Evolutionary conservation across 2,113 vertebrate genomes (phyloP), one percentile per base, ranked within the genome.

Genomic region (Trichechus manatus): DNA sequence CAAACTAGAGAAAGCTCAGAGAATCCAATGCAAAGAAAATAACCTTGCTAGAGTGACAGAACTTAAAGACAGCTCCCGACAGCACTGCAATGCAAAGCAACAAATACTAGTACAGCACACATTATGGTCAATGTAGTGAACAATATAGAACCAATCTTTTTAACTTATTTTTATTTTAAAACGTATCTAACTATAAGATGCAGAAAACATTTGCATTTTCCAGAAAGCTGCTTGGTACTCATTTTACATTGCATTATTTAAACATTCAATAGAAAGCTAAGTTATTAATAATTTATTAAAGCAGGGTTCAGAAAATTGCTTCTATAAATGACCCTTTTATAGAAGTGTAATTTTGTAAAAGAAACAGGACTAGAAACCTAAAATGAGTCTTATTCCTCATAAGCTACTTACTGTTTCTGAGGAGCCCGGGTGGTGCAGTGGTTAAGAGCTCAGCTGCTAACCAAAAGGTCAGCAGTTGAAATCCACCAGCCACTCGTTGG

Each of bases 191-290:
- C 63, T 92, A 39, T 80, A 94, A 94, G 89, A 95, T 84, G 85
- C 9, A 63, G 70, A 78, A 75, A 96, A 89, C 23, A 23, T 8
- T 53, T 95, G 33, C 9, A 56, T 6, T 59, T 82, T 75, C 61
- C 33, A 33, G 39, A 27, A 75, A 75, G 39, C 72, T 81, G 82
- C 78, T 47, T 61, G 61, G n/a, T 78, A 78, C 63, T 93, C 85
- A 77, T 83, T 97, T 95, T 93, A 86, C 10, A 74, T 86, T 74
- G 47, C 87, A 27, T 79, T 95, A 86, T 80, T 42, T 85, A 96
- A 97, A 78, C 31, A 27, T 75, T 92, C 39, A 89, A 56, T n/a
- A 89, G 70, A 89, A 88, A 91, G 9, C 20, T 95, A 91, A 96
- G 87, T 50, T 66, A 79, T 77, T 87, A 72, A 50, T 82, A 70